These are phyloP conservation scores for Galemys pyrenaicus DNA, from an alignment of 2,113 vertebrate species.

Conservation along the genomic window DNA sequence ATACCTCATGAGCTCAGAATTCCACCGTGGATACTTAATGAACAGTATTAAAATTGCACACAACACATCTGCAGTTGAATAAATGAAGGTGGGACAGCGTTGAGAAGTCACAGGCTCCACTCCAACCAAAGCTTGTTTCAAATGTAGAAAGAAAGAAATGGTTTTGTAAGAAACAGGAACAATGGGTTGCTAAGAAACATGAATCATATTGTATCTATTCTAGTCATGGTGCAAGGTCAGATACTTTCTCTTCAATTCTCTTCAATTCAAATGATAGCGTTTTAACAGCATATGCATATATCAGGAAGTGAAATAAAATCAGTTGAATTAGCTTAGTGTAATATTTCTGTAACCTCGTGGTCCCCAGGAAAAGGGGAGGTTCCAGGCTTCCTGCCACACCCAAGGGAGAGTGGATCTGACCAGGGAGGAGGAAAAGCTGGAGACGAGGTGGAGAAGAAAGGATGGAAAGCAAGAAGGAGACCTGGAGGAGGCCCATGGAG, in stretches of 20 bases:
- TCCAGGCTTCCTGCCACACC: too few species aligned
- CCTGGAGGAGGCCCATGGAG: too few species aligned
- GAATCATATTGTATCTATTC: not conserved
- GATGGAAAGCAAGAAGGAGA: too few species aligned
- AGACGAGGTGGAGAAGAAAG: too few species aligned
- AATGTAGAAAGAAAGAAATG: not conserved
- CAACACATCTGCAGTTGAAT: not conserved
- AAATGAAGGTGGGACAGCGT: not conserved
- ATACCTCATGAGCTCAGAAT: not conserved
- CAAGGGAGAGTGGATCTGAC: too few species aligned
- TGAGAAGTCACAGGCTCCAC: not conserved
- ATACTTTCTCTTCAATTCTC: not conserved
- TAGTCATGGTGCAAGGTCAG: not conserved
- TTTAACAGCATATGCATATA: not conserved
- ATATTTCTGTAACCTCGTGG: not conserved
- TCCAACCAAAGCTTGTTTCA: not conserved
- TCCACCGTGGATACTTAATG: not conserved
- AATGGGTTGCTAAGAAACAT: not conserved
- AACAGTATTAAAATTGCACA: not conserved
- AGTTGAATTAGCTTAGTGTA: not conserved
- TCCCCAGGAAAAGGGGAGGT: too few species aligned
- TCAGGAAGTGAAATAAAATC: not conserved
- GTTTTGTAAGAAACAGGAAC: not conserved
- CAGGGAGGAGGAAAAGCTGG: too few species aligned
- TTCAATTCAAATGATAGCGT: not conserved